A percentile compares a stretch with the other conserved stretches of the same genome.
phyloP scores from a whole-genome alignment of 2,888 invertebrate species.

The Sinotaia quadrata region DNA sequence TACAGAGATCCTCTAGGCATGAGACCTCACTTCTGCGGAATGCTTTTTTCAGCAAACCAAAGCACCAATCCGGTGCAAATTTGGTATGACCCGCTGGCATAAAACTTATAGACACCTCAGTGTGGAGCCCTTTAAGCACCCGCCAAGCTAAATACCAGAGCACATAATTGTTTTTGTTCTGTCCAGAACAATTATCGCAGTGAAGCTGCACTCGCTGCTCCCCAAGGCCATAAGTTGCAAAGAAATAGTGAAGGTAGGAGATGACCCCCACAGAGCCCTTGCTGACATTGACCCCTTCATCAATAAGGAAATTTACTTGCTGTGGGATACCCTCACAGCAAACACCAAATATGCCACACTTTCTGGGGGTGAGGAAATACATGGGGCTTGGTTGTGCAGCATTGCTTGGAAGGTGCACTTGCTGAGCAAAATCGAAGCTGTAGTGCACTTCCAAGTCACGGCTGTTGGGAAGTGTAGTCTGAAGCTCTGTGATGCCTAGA shows the following conservation, averaged over 20 bases:
- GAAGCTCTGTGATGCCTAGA: neutral
- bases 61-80: slow-evolving; percentile 40
- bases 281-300: slow-evolving; percentile 36
- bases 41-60: slow-evolving; percentile 34
- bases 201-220: slow-evolving; percentile 22
- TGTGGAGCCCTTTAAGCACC: slow-evolving; percentile 24
- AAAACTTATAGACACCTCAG: slow-evolving; percentile 19
- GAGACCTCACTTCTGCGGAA: slow-evolving; percentile 26
- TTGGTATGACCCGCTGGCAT: slow-evolving; percentile 36
- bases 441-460: slow-evolving; percentile 32
- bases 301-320: slow-evolving; percentile 44
- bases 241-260: slow-evolving; percentile 30
- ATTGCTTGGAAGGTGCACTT: slow-evolving; percentile 44
- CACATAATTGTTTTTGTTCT: slow-evolving; percentile 34
- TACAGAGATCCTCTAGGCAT: slow-evolving; percentile 25
- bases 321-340: slow-evolving; percentile 36
- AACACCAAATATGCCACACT: slow-evolving; percentile 47
- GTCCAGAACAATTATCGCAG: slow-evolving; percentile 27
- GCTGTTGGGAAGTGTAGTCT: neutral
- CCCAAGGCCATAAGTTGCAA: slow-evolving; percentile 32
- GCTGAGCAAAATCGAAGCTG: slow-evolving; percentile 49
- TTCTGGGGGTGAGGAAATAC: slow-evolving; percentile 45
- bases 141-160: slow-evolving; percentile 33
- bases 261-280: slow-evolving; percentile 34
- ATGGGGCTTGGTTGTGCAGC: slow-evolving; percentile 53